phyloP scores from a whole-genome alignment of 1,140 invertebrate species.

The Drosophila sulfurigaster region DNA sequence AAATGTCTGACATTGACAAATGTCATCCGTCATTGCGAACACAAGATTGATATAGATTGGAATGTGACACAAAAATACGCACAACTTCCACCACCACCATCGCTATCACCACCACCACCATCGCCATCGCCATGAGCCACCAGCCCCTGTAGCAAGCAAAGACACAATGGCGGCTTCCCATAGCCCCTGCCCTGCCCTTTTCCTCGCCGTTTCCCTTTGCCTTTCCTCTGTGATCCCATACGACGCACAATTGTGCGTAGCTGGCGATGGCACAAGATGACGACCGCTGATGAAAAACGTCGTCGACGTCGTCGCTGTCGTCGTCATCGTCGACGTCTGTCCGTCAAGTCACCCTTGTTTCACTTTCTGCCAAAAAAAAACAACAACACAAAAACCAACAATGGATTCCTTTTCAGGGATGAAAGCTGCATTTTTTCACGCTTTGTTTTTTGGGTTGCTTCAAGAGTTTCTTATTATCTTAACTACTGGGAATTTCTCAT shows the following conservation, averaged over 20 bases:
- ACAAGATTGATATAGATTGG: slow-evolving; percentile 85
- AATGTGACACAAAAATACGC: slow-evolving; percentile 85
- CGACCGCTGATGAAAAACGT: slow-evolving; percentile 82
- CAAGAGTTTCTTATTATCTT: slow-evolving; percentile 39
- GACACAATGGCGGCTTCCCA: slow-evolving; percentile 56
- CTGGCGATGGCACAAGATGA: slow-evolving; percentile 81
- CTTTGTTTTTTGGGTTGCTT: slow-evolving; percentile 52
- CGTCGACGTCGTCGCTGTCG: slow-evolving; percentile 43
- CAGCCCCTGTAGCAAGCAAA: slow-evolving; percentile 42
- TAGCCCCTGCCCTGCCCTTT: not conserved
- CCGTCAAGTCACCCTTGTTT: slow-evolving; percentile 80
- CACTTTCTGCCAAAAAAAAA: slow-evolving; percentile 32
- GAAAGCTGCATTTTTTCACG: slow-evolving; percentile 73
- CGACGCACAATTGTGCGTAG: slow-evolving; percentile 57
- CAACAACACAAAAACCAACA: slow-evolving; percentile 64
- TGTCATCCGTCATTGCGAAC: slow-evolving; percentile 85
- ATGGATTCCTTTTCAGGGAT: slow-evolving; percentile 75
- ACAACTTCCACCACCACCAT: slow-evolving; percentile 73
- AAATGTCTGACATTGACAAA: slow-evolving; percentile 85
- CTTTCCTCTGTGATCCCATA: slow-evolving; percentile 33
- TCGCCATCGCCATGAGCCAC: slow-evolving; percentile 41
- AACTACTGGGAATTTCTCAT: not conserved
- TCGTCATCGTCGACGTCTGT: slow-evolving; percentile 67
- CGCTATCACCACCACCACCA: slow-evolving; percentile 36
- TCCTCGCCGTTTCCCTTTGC: not conserved